Base-by-base conservation (phyloP, 1,140 invertebrate genomes). In the Berghia stephanieae region DNA sequence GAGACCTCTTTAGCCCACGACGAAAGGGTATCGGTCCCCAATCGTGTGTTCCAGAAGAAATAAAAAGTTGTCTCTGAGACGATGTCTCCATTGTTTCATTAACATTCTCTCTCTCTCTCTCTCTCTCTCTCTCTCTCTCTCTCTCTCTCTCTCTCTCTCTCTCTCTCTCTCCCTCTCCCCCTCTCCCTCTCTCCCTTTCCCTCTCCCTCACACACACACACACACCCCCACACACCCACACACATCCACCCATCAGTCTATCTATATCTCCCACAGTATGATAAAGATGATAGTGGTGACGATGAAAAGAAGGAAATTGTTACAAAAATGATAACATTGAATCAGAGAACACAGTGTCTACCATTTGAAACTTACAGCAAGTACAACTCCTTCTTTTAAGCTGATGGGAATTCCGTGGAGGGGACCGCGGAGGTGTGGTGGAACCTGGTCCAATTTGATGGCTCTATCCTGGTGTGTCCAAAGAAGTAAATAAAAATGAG, bases 291-390 rank as follows among this genome's bases (percentile, higher is more conserved):
- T 66, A 66, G 16, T 75, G 57, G n/a, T 4, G 24, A 1, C 75
- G 69, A 52, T 24, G 27, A 55, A 24, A 77, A 81, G 16, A 43
- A 87, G 87, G 88, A 89, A 68, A 80, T 89, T 10, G 83, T 76
- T 6, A 76, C 74, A 34, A 63, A 76, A 24, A 60, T 76, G 24
- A 84, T n/a, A n/a, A 88, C 66, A 89, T 89, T 4, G 87, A 88
- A 69, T 85, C 88, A 38, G 74, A 76, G 43, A 79, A 84, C 71
- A 83, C 79, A 70, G 83, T n/a, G n/a, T n/a, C n/a, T n/a, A n/a
- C n/a, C n/a, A n/a, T n/a, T n/a, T n/a, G n/a, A n/a, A n/a, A n/a
- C n/a, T n/a, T n/a, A n/a, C n/a, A n/a, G n/a, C n/a, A n/a, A n/a
- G n/a, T n/a, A n/a, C n/a, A n/a, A n/a, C n/a, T n/a, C n/a, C n/a